A percentile compares a stretch with the other conserved stretches of the same genome.
phyloP scores from a whole-genome alignment of 92 coral and sea anemone genomes.

The Montipora capitata region DNA sequence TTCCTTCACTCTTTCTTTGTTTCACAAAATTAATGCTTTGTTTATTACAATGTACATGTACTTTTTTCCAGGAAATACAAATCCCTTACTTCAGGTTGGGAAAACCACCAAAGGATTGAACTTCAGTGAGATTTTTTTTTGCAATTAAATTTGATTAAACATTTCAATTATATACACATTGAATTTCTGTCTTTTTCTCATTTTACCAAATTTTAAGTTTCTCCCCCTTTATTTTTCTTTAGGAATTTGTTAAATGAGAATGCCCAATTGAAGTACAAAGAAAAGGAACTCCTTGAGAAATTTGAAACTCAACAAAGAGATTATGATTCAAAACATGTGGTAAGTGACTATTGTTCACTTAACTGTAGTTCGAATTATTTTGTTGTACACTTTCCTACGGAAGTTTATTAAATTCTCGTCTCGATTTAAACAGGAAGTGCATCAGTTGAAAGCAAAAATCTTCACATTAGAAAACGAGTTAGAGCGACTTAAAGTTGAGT shows the following conservation, averaged over 20 bases:
- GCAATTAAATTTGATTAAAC: no score
- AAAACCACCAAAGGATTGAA: conserved; percentile 78
- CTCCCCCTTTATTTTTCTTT: not conserved
- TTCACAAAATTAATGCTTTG: no score
- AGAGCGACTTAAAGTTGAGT: conserved; percentile 73
- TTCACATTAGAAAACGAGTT: conserved; percentile 87
- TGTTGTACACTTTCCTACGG: no score
- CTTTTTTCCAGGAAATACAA: conserved; percentile 70
- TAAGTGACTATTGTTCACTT: conserved; percentile 23
- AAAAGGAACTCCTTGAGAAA: conserved; percentile 61
- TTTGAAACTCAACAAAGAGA: conserved; percentile 71
- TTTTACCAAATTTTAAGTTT: not conserved
- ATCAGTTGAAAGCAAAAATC: conserved; percentile 77
- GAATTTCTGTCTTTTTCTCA: not conserved
- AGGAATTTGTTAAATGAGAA: conserved; percentile 83
- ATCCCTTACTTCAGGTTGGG: conserved; percentile 81
- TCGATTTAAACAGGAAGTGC: conserved; percentile 62
- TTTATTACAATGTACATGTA: not conserved
- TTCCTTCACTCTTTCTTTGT: not conserved
- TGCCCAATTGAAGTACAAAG: conserved; percentile 68
- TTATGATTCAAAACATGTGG: conserved; percentile 64
- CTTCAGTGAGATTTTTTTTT: conserved; percentile 60
- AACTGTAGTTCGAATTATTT: no score
- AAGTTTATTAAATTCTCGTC: not conserved
- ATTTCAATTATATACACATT: not conserved